Conservation (phyloP, 1,140 invertebrate species). For the Stegodyphus mimosarum region DNA sequence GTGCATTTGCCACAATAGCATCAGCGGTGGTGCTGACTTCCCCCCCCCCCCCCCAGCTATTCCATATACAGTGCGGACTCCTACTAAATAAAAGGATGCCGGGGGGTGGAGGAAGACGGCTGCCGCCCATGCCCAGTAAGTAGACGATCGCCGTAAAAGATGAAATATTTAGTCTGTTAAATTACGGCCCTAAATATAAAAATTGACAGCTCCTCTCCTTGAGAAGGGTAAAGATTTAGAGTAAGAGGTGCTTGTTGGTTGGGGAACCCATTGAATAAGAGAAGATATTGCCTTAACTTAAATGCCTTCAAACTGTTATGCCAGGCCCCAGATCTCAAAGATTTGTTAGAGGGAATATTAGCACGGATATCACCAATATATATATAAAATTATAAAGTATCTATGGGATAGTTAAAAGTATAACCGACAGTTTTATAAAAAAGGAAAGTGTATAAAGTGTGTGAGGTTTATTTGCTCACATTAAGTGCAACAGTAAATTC, state of each 20-base stretch:
- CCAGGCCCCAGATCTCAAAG: not conserved
- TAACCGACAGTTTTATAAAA: too few species aligned
- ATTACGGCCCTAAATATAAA: conserved; percentile 51
- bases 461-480: too few species aligned
- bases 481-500: too few species aligned
- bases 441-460: too few species aligned
- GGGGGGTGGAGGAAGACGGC: not conserved
- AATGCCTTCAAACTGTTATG: too few species aligned
- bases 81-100: not conserved
- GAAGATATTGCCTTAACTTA: not conserved
- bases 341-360: too few species aligned
- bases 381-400: too few species aligned
- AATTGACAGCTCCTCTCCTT: conserved; percentile 22
- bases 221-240: not conserved
- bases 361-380: too few species aligned
- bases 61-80: conserved; percentile 8
- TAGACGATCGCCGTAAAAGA: conserved; percentile 43
- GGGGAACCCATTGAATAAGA: not conserved
- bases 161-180: conserved; percentile 56
- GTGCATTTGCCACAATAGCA: conserved; percentile 45
- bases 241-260: not conserved
- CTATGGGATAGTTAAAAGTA: too few species aligned
- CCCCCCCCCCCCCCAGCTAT: not conserved
- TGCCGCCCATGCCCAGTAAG: not conserved
- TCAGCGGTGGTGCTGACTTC: conserved; percentile 3